Conservation (phyloP, 2,113 vertebrate genomes). For the Amphiprion percula region DNA sequence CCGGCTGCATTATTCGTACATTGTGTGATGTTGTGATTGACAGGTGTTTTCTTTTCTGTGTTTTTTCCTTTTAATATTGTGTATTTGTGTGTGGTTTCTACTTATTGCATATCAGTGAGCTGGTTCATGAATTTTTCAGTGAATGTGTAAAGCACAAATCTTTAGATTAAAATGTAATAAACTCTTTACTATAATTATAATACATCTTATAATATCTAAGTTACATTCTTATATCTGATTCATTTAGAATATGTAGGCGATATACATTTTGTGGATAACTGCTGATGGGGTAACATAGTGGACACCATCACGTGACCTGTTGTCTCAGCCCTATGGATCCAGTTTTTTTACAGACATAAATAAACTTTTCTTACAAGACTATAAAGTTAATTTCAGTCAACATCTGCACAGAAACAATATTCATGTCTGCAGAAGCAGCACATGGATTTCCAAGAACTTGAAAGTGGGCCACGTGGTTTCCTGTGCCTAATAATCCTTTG, state of each 20-base stretch:
- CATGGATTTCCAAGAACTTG: slow-evolving; percentile 23
- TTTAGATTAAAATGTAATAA: slow-evolving; percentile 75
- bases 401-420: slow-evolving; percentile 44
- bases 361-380: slow-evolving; percentile 39
- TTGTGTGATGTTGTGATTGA: slow-evolving; percentile 44
- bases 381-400: slow-evolving; percentile 45
- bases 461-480: slow-evolving; percentile 43
- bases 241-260: slow-evolving; percentile 75
- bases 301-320: slow-evolving; percentile 47
- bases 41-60: not conserved
- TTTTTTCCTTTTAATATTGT: slow-evolving; percentile 30
- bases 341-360: slow-evolving; percentile 66
- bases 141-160: slow-evolving; percentile 71
- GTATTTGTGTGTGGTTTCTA: slow-evolving; percentile 58
- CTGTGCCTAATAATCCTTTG: slow-evolving; percentile 81
- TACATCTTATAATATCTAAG: slow-evolving; percentile 80
- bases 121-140: slow-evolving; percentile 73
- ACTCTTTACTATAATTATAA: slow-evolving; percentile 76
- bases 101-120: slow-evolving; percentile 85
- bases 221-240: slow-evolving; percentile 85
- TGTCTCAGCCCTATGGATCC: slow-evolving; percentile 63
- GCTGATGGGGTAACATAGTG: slow-evolving; percentile 59
- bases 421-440: slow-evolving; percentile 42
- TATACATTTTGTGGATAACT: slow-evolving; percentile 75
- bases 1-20: slow-evolving; percentile 62